A percentile compares a stretch with the other conserved stretches of the same genome.
These are phyloP conservation scores for Xestia ashworthii DNA, from an alignment of 2,888 invertebrate species.

Conservation along the genomic window DNA sequence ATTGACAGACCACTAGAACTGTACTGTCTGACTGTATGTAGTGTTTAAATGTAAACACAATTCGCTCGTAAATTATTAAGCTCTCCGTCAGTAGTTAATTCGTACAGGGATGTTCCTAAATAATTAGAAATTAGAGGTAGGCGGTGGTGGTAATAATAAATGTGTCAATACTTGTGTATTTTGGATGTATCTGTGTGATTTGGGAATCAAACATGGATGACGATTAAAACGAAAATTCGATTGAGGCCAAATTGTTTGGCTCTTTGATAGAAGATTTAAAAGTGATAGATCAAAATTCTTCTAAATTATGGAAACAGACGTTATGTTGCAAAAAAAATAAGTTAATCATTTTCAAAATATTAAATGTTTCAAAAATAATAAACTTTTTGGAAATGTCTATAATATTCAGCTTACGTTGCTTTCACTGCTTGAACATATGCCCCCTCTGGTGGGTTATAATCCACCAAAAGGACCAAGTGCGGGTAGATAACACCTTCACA, in stretches of 20 bases:
- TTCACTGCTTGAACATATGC: not conserved
- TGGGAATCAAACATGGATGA: not conserved
- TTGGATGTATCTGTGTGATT: not conserved
- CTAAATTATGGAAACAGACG: not conserved
- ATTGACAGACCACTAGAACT: conserved; percentile 24
- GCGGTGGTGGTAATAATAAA: not conserved
- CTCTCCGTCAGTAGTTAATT: conserved; percentile 16
- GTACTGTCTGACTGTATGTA: not conserved
- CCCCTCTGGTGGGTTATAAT: not conserved
- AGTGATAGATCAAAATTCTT: not conserved
- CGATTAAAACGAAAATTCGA: not conserved
- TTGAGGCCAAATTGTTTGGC: not conserved
- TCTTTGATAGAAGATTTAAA: too few species aligned
- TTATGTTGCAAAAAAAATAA: not conserved
- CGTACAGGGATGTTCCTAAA: conserved; percentile 34
- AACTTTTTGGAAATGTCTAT: too few species aligned
- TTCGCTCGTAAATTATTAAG: conserved; percentile 35
- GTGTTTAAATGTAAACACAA: conserved; percentile 41
- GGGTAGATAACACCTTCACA: not conserved
- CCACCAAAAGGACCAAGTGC: not conserved
- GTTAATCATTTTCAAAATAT: not conserved
- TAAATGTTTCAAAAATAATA: too few species aligned
- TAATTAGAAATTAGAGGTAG: conserved; percentile 10
- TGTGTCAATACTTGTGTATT: conserved; percentile 8
- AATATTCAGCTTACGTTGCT: not conserved